A percentile compares a stretch with the other conserved stretches of the same genome.
Evolutionary conservation across 1,140 invertebrate genomes (phyloP).

Genomic region (Oncopodura yosiiana): DNA sequence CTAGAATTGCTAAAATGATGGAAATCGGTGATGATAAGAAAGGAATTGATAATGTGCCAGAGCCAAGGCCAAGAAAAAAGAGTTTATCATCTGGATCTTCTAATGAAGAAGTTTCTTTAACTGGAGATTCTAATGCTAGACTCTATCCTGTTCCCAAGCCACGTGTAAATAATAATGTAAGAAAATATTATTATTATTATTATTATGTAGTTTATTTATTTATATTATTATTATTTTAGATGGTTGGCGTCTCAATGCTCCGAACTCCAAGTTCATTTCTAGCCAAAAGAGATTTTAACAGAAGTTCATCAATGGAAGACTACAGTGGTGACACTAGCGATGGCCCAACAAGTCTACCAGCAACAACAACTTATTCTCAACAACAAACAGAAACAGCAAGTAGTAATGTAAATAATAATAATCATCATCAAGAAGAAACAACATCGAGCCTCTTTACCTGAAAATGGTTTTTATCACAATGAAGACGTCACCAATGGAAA

Average conservation of each 20-base stretch:
- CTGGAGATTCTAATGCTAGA: background rate
- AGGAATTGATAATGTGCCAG: slow-evolving; percentile 22
- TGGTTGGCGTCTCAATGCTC: slow-evolving; percentile 10
- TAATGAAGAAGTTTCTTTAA: slow-evolving; percentile 19
- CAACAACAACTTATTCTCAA: background rate
- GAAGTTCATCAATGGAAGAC: slow-evolving; percentile 19
- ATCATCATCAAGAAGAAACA: slow-evolving; percentile 3
- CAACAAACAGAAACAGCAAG: slow-evolving; percentile 2
- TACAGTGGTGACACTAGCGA: background rate
- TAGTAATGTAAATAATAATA: slow-evolving; percentile 11
- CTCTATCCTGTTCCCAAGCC: slow-evolving; percentile 16
- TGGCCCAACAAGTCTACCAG: slow-evolving; percentile 1
- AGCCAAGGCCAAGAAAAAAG: slow-evolving; percentile 33
- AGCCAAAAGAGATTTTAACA: slow-evolving; percentile 18
- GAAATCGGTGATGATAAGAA: slow-evolving; percentile 9
- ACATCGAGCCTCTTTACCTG: slow-evolving; percentile 1
- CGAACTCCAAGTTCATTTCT: slow-evolving; percentile 34
- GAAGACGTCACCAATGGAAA: slow-evolving; percentile 21
- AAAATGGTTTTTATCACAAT: slow-evolving; percentile 11
- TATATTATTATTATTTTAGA: slow-evolving; percentile 5
- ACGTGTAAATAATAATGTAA: slow-evolving; percentile 25
- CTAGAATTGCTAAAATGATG: slow-evolving; percentile 16
- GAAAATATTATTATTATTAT: background rate
- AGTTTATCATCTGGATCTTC: slow-evolving; percentile 27
- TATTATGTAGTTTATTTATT: background rate